Evolutionary conservation across 2,888 invertebrate species (phyloP).

Genomic region (Zygogramma bicolorata): DNA sequence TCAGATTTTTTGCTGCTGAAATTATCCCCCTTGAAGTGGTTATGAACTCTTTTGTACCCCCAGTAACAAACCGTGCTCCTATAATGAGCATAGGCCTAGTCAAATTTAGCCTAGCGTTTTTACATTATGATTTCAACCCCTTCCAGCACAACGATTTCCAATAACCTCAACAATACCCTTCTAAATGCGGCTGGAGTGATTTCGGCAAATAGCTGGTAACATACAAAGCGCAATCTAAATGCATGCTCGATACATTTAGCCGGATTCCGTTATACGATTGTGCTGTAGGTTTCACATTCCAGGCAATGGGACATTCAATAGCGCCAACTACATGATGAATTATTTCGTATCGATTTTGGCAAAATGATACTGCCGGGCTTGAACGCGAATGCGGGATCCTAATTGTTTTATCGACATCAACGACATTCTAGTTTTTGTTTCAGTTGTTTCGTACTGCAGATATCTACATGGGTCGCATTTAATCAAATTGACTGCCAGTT

Average conservation of each 20-base stretch:
- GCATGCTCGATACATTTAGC: neutral
- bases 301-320: neutral
- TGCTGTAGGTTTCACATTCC: slow-evolving; percentile 8
- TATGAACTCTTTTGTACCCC: neutral
- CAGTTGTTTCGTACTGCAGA: neutral
- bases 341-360: neutral
- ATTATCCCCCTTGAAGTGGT: neutral
- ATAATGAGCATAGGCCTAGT: neutral
- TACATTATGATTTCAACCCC: neutral
- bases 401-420: slow-evolving; percentile 3
- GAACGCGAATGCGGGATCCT: slow-evolving; percentile 3
- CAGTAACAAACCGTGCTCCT: neutral
- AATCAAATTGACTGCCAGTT: no score
- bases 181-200: neutral
- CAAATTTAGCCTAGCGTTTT: neutral
- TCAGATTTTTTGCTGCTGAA: no score
- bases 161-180: slow-evolving; percentile 2
- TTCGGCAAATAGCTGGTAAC: neutral
- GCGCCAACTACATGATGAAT: slow-evolving; percentile 4
- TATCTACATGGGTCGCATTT: neutral
- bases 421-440: neutral
- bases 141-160: neutral
- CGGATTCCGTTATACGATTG: neutral
- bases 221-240: slow-evolving; percentile 1
- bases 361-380: neutral